These are phyloP conservation scores for Hirundichthys speculiger DNA, from an alignment of 2,113 vertebrate species.

Conservation along the genomic window DNA sequence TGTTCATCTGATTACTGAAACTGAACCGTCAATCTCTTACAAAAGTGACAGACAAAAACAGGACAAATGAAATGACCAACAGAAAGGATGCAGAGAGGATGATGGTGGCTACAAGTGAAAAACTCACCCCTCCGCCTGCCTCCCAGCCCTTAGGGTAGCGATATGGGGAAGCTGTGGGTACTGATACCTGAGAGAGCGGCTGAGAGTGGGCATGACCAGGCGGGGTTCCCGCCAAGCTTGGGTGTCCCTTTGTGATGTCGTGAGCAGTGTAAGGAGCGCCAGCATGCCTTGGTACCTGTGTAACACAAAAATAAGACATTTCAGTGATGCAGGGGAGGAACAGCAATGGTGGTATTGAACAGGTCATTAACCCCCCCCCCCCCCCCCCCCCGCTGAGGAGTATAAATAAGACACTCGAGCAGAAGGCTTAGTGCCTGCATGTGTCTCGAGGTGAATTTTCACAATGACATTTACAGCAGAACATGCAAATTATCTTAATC, in stretches of 20 bases:
- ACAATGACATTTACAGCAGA: too few relatives aligned
- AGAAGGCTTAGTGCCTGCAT: conserved; percentile 41
- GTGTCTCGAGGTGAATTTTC: conserved; percentile 39
- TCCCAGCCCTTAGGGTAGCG: conserved; percentile 83
- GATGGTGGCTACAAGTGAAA: conserved; percentile 23
- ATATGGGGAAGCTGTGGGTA: conserved; percentile 75
- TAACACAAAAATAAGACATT: conserved; percentile 7
- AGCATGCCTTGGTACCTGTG: conserved; percentile 90
- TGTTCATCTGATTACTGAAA: neutral
- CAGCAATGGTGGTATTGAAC: conserved; percentile 33
- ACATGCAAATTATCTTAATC: too few relatives aligned
- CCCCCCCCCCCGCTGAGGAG: conserved; percentile 37
- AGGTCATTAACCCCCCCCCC: conserved; percentile 43
- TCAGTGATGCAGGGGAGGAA: neutral
- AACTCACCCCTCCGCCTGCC: conserved; percentile 79
- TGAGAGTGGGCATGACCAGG: conserved; percentile 93
- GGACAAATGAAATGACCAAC: conserved; percentile 28
- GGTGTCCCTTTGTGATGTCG: conserved; percentile 96
- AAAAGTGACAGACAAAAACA: neutral
- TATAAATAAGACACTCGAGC: conserved; percentile 52
- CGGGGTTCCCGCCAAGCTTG: conserved; percentile 91
- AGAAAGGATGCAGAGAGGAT: conserved; percentile 39
- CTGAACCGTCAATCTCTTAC: neutral
- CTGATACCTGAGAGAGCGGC: conserved; percentile 94
- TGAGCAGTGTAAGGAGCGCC: conserved; percentile 90